Percentiles rank a stretch among this genome's conserved stretches.
Evolutionary conservation across 2,888 invertebrate species (phyloP).

Genomic region (Thecocarcelia acutangulata): DNA sequence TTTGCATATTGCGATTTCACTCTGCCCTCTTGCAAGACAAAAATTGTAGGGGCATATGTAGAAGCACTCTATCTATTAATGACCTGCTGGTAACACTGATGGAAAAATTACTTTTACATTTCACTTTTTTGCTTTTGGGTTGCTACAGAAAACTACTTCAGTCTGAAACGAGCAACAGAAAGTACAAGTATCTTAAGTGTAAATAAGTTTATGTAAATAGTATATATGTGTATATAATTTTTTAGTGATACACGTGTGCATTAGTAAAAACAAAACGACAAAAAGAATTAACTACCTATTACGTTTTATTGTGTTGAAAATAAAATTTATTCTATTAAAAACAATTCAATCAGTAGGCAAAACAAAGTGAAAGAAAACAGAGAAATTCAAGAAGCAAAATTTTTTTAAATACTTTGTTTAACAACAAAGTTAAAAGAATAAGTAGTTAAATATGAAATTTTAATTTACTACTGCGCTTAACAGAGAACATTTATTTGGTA

Average conservation of each 20-base stretch:
- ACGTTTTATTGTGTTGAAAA: slow-evolving; percentile 15
- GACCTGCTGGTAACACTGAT: not conserved
- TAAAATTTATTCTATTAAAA: not conserved
- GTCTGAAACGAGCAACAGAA: slow-evolving; percentile 26
- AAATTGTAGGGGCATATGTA: not conserved
- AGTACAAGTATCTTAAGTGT: slow-evolving; percentile 18
- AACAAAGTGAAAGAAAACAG: not conserved
- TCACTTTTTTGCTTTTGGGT: slow-evolving; percentile 5
- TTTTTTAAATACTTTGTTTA: not conserved
- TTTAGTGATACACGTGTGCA: not conserved
- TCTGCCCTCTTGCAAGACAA: not conserved
- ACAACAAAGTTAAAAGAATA: not conserved
- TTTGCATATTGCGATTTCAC: too few relatives aligned
- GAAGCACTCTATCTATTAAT: not conserved
- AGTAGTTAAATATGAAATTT: too few relatives aligned
- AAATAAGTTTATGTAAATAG: not conserved
- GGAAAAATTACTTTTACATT: not conserved
- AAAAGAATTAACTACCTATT: not conserved
- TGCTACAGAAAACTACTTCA: slow-evolving; percentile 40
- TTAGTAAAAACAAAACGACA: not conserved
- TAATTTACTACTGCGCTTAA: too few relatives aligned
- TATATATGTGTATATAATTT: not conserved
- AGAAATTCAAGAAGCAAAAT: not conserved
- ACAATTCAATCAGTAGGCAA: slow-evolving; percentile 8
- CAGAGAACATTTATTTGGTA: too few relatives aligned